These are phyloP conservation scores for Matsumyia berberina DNA, from an alignment of 2,888 invertebrate species.

Conservation along the genomic window DNA sequence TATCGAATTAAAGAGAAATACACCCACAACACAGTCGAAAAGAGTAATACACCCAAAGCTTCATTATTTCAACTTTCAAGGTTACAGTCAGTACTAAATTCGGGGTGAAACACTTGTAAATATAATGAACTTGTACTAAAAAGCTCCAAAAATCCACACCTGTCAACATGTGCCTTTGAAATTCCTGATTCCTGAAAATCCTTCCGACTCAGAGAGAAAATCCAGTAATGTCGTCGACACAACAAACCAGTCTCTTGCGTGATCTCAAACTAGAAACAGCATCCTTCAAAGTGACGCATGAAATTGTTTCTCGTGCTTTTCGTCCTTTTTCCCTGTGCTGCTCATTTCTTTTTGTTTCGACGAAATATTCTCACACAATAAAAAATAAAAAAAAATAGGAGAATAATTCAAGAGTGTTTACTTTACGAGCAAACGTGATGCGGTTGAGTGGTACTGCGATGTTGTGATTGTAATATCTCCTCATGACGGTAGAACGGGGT, in stretches of 20 bases:
- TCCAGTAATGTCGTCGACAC: slow-evolving; percentile 45
- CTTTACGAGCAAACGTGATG: slow-evolving; percentile 37
- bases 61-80: slow-evolving; percentile 9
- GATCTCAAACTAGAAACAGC: slow-evolving; percentile 71
- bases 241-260: slow-evolving; percentile 60
- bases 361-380: slow-evolving; percentile 19
- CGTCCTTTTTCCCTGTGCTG: slow-evolving; percentile 41
- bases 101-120: neutral
- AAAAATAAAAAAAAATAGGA: slow-evolving; percentile 10
- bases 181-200: slow-evolving; percentile 1
- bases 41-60: neutral
- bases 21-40: neutral
- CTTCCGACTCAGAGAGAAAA: slow-evolving; percentile 21
- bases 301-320: slow-evolving; percentile 32
- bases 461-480: slow-evolving; percentile 21
- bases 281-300: slow-evolving; percentile 30
- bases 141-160: slow-evolving; percentile 25
- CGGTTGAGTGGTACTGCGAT: slow-evolving; percentile 50
- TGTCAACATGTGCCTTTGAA: slow-evolving; percentile 49
- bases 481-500: slow-evolving; percentile 33
- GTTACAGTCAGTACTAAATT: slow-evolving; percentile 22
- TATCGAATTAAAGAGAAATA: neutral
- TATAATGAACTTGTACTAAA: slow-evolving; percentile 22
- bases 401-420: slow-evolving; percentile 39
- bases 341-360: slow-evolving; percentile 1